These are phyloP conservation scores for Nettapus auritus DNA, from an alignment of 2,113 vertebrate species.

Conservation along the genomic window DNA sequence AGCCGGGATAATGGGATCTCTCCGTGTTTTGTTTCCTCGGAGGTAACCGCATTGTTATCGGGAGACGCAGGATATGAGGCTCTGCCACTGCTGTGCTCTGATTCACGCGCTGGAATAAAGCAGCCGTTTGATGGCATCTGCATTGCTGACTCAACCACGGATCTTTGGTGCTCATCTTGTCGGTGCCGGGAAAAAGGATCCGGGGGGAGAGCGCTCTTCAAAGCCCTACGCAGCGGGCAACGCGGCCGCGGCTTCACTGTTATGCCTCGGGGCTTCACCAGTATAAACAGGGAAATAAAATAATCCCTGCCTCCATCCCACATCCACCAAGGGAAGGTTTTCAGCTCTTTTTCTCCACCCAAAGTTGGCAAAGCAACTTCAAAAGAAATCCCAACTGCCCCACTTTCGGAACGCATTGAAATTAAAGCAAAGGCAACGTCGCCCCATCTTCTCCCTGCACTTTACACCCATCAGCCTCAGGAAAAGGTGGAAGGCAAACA, in stretches of 20 bases:
- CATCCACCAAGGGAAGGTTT: neutral
- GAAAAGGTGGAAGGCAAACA: neutral
- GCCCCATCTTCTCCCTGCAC: accelerated
- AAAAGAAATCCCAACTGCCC: neutral
- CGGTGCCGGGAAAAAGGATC: neutral
- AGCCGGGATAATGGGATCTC: neutral
- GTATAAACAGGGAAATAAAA: neutral
- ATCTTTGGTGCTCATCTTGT: neutral
- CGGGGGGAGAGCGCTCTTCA: neutral
- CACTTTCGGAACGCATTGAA: neutral
- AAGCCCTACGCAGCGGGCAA: neutral
- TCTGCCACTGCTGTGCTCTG: conserved; percentile 8
- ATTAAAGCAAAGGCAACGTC: neutral
- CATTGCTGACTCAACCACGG: conserved; percentile 6
- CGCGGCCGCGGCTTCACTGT: accelerated
- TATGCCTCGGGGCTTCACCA: neutral
- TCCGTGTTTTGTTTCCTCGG: accelerated
- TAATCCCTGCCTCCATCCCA: neutral
- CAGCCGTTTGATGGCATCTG: conserved; percentile 46
- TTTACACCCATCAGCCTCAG: neutral
- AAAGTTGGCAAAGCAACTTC: neutral
- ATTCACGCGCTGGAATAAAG: neutral
- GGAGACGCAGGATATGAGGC: conserved; percentile 11
- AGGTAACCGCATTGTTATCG: neutral
- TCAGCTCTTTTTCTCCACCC: neutral